Evolutionary conservation across 1,140 invertebrate genomes (phyloP), one percentile per base, ranked within the genome.

Genomic region (Drosophila gunungcola): DNA sequence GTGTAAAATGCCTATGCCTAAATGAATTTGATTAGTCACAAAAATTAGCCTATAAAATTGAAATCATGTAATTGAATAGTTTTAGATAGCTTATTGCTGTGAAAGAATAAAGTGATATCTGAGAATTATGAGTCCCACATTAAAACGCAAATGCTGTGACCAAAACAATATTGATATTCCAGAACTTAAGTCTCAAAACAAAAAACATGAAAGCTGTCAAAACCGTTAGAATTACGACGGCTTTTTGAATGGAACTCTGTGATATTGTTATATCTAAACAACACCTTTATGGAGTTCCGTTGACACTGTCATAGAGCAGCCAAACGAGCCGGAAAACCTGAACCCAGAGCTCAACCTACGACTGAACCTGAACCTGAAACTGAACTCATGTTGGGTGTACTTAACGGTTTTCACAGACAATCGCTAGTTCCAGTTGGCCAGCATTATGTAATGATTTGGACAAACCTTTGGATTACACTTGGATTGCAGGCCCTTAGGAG

Each of bases 401-500:
- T 52, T 83, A 86, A 86, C 83, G 83, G 83, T 63, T 80, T 86
- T 89, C 83, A 88, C 84, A 86, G 58, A 72, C 64, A 57, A 56
- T 55, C 57, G 79, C 49, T 49, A 82, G 51, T 72, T 54, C 51
- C 51, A 63, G 56, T 64, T 69, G 60, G 25, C 21, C 64, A 38
- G 12, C 75, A 83, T 88, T 86, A 88, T 79, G 79, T 86, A 86
- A 85, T 78, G 52, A 39, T 73, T 64, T 57, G 39, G 36, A 32
- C 56, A 73, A 81, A 77, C 51, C 65, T 16, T 61, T 41, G 29
- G 48, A 42, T 42, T 56, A 54, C 38, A 57, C 29, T 6, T 32
- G 29, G 29, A 32, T 32, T 32, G 29, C 29, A 32, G 2, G 29
- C 29, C 29, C 29, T 32, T 5, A 32, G 6, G 29, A 73, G 70